Conservation (phyloP, 1,140 invertebrate genomes). For the Olivierus martensii region DNA sequence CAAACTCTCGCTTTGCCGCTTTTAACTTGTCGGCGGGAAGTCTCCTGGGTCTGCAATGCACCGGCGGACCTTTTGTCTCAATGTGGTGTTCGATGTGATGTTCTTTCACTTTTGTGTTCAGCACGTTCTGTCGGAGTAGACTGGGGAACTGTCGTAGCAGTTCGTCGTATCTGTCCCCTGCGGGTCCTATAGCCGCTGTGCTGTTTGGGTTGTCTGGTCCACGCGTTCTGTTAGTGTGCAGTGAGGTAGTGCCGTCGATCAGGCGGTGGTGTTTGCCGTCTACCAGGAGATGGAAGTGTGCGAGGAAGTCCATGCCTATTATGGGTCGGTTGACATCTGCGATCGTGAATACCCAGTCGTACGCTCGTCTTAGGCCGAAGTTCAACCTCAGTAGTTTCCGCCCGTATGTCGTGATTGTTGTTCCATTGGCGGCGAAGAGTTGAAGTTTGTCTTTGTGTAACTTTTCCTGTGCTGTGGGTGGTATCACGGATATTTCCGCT, state of each 20-base stretch:
- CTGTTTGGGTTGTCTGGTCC: no score
- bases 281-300: constrained; percentile 2
- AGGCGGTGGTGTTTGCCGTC: not conserved
- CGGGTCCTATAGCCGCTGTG: no score
- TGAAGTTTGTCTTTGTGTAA: not conserved
- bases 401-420: constrained; percentile 11
- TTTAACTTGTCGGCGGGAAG: constrained; percentile 5
- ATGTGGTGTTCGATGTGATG: constrained; percentile 2
- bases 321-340: constrained; percentile 8
- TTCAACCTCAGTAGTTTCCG: constrained; percentile 1
- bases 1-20: constrained; percentile 1
- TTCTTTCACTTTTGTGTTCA: not conserved
- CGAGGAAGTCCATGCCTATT: constrained; percentile 10
- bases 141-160: no score
- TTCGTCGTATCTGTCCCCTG: no score
- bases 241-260: not conserved
- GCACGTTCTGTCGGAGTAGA: no score
- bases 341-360: constrained; percentile 8
- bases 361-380: constrained; percentile 1
- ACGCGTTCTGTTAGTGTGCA: no score
- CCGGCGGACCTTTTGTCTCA: constrained; percentile 3
- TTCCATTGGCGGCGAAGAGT: constrained; percentile 11
- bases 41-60: not conserved
- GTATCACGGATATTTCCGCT: constrained; percentile 8
- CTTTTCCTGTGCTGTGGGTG: not conserved